Evolutionary conservation across 2,113 vertebrate genomes (phyloP).

Genomic region (Syngnathus scovelli): DNA sequence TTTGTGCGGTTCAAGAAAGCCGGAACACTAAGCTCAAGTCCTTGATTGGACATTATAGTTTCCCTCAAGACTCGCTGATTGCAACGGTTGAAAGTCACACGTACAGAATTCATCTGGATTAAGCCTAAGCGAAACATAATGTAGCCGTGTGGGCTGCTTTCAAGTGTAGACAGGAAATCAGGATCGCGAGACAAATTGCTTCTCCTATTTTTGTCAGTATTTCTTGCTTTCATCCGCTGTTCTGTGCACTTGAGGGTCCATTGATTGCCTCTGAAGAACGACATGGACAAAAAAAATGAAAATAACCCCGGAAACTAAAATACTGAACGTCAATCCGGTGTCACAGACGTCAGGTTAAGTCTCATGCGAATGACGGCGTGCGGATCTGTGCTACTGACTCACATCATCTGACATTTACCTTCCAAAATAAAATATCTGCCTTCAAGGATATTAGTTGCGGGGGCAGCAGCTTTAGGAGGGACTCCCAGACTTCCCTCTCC

Average conservation of each 20-base stretch:
- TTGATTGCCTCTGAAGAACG: constrained; percentile 22
- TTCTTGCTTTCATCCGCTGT: constrained; percentile 14
- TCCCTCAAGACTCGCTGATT: neutral
- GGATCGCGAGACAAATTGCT: neutral
- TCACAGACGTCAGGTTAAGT: constrained; percentile 4
- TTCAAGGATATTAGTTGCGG: neutral
- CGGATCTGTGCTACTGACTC: neutral
- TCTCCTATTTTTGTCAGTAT: constrained; percentile 19
- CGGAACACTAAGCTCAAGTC: constrained; percentile 19
- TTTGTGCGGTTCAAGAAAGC: constrained; percentile 20
- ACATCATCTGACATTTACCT: neutral
- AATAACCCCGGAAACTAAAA: constrained; percentile 2
- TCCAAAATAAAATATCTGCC: neutral
- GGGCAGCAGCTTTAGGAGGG: no score
- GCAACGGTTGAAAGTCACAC: neutral
- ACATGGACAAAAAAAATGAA: neutral
- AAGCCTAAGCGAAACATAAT: neutral
- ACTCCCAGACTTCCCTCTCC: no score
- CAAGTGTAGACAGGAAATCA: neutral
- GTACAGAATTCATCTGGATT: neutral
- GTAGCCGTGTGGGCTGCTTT: neutral
- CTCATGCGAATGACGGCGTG: neutral
- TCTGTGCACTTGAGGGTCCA: constrained; percentile 26
- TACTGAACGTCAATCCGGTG: constrained; percentile 1
- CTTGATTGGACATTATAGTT: constrained; percentile 16